Evolutionary conservation across 2,888 invertebrate genomes (phyloP).

Genomic region (Camptogramma bilineatum): DNA sequence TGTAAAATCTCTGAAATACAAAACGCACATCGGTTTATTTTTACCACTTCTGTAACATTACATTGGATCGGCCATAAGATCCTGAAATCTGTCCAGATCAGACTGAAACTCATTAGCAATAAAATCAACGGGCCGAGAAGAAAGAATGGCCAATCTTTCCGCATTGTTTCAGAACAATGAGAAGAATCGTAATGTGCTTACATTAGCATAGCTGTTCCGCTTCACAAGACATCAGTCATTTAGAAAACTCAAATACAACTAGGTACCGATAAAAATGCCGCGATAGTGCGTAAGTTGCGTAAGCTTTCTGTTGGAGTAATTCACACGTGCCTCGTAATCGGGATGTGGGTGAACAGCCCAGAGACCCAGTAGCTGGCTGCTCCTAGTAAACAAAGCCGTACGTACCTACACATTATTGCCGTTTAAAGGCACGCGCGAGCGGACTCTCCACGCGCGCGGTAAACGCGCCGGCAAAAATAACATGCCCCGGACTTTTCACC

Average conservation of each 20-base stretch:
- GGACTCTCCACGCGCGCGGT: constrained; percentile 61
- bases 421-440: constrained; percentile 79
- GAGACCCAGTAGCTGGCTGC: constrained; percentile 41
- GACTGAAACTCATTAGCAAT: constrained; percentile 21
- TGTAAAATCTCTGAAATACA: not conserved
- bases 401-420: constrained; percentile 66
- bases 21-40: constrained; percentile 1
- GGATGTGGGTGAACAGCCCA: constrained; percentile 46
- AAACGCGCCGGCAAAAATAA: constrained; percentile 82
- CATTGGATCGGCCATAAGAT: constrained; percentile 6
- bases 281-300: constrained; percentile 10
- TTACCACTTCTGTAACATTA: constrained; percentile 1
- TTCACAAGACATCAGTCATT: constrained; percentile 31
- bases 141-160: constrained; percentile 25
- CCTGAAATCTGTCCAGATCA: constrained; percentile 13
- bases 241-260: constrained; percentile 28
- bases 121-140: constrained; percentile 25
- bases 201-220: constrained; percentile 30
- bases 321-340: constrained; percentile 33
- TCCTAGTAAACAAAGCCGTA: constrained; percentile 70
- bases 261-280: constrained; percentile 10
- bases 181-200: constrained; percentile 19
- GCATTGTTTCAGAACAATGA: constrained; percentile 30
- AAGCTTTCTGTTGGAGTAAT: constrained; percentile 37
- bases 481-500: constrained; percentile 73